A percentile compares a stretch with the other conserved stretches of the same genome.
Conservation (phyloP, 2,113 vertebrate species). For the Amblyopsis rosae region DNA sequence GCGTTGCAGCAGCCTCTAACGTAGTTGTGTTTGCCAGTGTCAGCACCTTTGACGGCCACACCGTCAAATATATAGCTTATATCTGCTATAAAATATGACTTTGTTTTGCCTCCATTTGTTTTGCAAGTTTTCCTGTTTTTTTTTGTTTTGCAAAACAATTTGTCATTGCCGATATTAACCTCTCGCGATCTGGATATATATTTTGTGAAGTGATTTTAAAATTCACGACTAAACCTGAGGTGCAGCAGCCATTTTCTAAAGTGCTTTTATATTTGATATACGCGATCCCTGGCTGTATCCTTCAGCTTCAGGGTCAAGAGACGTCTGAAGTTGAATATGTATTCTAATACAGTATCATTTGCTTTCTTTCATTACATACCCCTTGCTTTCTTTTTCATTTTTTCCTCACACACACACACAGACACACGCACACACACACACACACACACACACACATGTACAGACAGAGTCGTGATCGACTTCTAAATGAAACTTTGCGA, state of each 20-base stretch:
- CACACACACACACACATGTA: slow-evolving; percentile 1
- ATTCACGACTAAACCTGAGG: slow-evolving; percentile 29
- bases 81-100: slow-evolving; percentile 56
- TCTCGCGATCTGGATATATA: slow-evolving; percentile 43
- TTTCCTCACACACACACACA: slow-evolving; percentile 2
- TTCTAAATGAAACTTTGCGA: background rate
- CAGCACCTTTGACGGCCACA: slow-evolving; percentile 52
- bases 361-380: slow-evolving; percentile 1
- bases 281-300: slow-evolving; percentile 28
- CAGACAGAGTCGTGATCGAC: background rate
- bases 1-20: slow-evolving; percentile 25
- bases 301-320: slow-evolving; percentile 39
- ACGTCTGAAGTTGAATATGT: slow-evolving; percentile 36
- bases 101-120: slow-evolving; percentile 66
- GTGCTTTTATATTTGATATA: slow-evolving; percentile 37
- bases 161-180: slow-evolving; percentile 59
- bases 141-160: slow-evolving; percentile 50
- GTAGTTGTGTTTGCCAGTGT: slow-evolving; percentile 36
- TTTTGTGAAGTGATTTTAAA: slow-evolving; percentile 60
- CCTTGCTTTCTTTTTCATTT: slow-evolving; percentile 10
- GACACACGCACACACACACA: background rate
- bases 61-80: no score
- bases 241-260: slow-evolving; percentile 42
- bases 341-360: slow-evolving; percentile 35
- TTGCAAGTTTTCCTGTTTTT: slow-evolving; percentile 47